Evolutionary conservation across 1,140 invertebrate species (phyloP), one percentile per base, ranked within the genome.

Genomic region (Musca vetustissima): DNA sequence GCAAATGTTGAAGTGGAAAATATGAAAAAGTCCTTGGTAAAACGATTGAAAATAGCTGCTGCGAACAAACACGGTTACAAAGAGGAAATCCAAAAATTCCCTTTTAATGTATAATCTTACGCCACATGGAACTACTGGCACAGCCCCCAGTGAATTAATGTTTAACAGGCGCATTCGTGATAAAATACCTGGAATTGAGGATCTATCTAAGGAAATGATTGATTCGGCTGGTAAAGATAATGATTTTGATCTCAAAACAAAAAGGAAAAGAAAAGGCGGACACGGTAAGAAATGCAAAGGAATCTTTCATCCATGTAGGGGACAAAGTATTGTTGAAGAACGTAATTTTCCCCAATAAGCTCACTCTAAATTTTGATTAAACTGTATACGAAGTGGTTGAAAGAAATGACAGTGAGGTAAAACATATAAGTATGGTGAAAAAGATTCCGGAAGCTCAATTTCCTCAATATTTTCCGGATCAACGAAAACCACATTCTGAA

Each of bases 51-150:
- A 36, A 59, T 59, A n/a, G 57, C 57, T 15, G 17, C 24, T 11
- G 28, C 57, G 57, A 28, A 59, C 15, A 36, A 36, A 57, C 49
- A 17, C 15, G 21, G 13, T 17, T 53, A 70, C 28, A 52, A 64
- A 61, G 17, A 28, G 69, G 28, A 71, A 64, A 65, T 71, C 47
- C 36, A 69, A 48, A 43, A 57, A 57, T 57, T 57, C 21, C 13
- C n/a, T 57, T 70, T 68, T 43, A 72, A 68, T 64, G 59, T n/a
- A n/a, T n/a, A n/a, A n/a, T n/a, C n/a, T 68, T n/a, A 72, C 69
- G 6, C 71, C 71, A 36, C 71, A 72, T 55, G 43, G 68, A 19
- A 65, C 50, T 19, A 72, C 71, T 4, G 71, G 61, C 32, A 67
- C 68, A 68, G 53, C 69, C 14, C 59, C 72, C 7, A 48, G 36